These are phyloP conservation scores for Mayetiola destructor DNA, from an alignment of 2,888 invertebrate genomes.

Conservation along the genomic window DNA sequence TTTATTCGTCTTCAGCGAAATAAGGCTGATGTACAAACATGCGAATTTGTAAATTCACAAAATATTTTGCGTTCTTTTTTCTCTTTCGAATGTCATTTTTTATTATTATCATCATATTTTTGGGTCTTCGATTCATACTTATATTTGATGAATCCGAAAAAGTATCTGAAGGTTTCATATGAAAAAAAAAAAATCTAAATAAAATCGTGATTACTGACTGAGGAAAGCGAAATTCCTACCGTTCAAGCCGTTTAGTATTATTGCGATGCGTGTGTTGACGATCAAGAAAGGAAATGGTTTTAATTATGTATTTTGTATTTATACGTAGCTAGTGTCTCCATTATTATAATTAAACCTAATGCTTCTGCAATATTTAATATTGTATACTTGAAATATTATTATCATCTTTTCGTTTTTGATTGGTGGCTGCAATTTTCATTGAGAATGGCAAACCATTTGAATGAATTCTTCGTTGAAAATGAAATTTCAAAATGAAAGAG, in stretches of 20 bases:
- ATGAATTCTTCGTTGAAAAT: neutral
- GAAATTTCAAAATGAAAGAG: too few species aligned
- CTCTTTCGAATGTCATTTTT: too few species aligned
- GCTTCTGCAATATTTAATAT: slow-evolving; percentile 1
- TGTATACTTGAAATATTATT: neutral
- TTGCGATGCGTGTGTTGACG: neutral
- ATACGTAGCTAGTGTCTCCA: neutral
- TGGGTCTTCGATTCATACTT: too few species aligned
- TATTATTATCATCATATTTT: too few species aligned
- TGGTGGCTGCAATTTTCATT: neutral
- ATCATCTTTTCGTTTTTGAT: neutral
- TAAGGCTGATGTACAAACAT: too few species aligned
- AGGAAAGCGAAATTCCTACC: slow-evolving; percentile 1
- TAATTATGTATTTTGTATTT: slow-evolving; percentile 12
- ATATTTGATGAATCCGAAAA: too few species aligned
- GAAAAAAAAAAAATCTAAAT: neutral
- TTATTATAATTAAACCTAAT: slow-evolving; percentile 11
- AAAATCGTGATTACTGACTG: neutral
- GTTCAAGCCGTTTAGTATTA: neutral
- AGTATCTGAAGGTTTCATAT: too few species aligned
- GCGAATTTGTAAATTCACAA: too few species aligned
- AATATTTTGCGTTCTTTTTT: too few species aligned
- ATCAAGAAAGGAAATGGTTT: slow-evolving; percentile 7
- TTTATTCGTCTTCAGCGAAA: too few species aligned
- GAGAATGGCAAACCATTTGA: neutral